Evolutionary conservation across 2,888 invertebrate genomes (phyloP), one percentile per base, ranked within the genome.

Genomic region (Eurytoma adleriae): DNA sequence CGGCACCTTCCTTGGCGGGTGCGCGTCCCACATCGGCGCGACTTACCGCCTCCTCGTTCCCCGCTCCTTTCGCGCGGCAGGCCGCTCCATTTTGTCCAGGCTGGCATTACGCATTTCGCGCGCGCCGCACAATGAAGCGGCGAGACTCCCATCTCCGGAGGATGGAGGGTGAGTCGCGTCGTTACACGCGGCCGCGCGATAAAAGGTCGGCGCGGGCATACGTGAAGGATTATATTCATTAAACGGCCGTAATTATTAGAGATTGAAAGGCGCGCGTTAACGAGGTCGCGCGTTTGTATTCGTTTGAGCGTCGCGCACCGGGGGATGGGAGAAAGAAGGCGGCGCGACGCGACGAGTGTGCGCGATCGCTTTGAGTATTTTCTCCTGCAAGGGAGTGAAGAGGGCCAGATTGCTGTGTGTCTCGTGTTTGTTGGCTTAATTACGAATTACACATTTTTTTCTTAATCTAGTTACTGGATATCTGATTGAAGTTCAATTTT

Each of bases 161-260:
- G n/a, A 14, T 14, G 24, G 14, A 2, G 27, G 3, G 14, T 16
- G n/a, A 27, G 7, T n/a, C 16, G 7, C n/a, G 30, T 16, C 16
- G 30, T 30, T 62, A 62, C n/a, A n/a, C 30, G 30, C n/a, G 30
- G 61, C 30, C n/a, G 16, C 5, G 16, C n/a, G 10, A 5, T 62
- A n/a, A 40, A 30, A 62, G 30, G 62, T 5, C 30, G 7, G 1
- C 10, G 40, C 40, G 13, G n/a, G 61, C 40, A 18, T 54, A 64
- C 64, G 73, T 73, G 73, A 64, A 30, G 73, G 40, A 73, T 73
- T 64, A 73, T 54, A 30, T 27, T 54, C 40, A 62, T 73, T 64
- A 64, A 18, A 64, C 27, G 12, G 14, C 30, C 59, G 27, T 64
- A 73, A 73, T 73, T 27, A 64, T 64, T 64, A 64, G 30, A 73